Conservation (phyloP, 2,113 vertebrate species). For the Hyla sarda region DNA sequence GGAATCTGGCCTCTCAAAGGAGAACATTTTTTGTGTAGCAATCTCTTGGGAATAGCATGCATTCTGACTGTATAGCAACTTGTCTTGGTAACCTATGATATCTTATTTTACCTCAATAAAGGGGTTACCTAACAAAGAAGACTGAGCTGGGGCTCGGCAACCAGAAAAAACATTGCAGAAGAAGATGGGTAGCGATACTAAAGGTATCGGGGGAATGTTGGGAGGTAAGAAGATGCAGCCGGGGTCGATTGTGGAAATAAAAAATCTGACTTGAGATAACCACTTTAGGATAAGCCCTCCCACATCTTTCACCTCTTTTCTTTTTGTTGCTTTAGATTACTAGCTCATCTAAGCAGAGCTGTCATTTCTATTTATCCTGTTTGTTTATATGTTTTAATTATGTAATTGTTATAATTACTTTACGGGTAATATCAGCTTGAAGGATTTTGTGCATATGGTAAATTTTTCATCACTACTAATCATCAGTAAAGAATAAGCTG, state of each 20-base stretch:
- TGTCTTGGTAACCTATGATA: neutral
- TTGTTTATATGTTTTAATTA: conserved; percentile 7
- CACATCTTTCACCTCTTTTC: neutral
- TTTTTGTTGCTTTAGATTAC: neutral
- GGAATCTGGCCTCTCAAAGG: neutral
- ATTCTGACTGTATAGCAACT: neutral
- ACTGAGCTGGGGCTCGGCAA: no score
- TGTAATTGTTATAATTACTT: conserved; percentile 12
- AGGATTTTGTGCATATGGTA: neutral
- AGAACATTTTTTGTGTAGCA: neutral
- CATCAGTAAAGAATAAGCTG: neutral
- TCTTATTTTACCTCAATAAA: neutral
- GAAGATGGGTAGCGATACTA: no score
- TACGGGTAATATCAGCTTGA: neutral
- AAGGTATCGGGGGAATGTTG: no score
- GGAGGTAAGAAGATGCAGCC: no score
- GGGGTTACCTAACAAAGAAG: no score
- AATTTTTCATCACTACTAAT: neutral
- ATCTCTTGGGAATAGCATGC: neutral
- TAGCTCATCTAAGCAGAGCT: neutral
- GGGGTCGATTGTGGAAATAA: no score
- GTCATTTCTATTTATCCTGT: neutral
- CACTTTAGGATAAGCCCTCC: neutral
- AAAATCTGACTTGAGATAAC: no score
- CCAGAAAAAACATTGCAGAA: no score